These are phyloP conservation scores for Geodia barretti DNA, from an alignment of 37 sponge, comb jelly and placozoan species.

Conservation along the genomic window DNA sequence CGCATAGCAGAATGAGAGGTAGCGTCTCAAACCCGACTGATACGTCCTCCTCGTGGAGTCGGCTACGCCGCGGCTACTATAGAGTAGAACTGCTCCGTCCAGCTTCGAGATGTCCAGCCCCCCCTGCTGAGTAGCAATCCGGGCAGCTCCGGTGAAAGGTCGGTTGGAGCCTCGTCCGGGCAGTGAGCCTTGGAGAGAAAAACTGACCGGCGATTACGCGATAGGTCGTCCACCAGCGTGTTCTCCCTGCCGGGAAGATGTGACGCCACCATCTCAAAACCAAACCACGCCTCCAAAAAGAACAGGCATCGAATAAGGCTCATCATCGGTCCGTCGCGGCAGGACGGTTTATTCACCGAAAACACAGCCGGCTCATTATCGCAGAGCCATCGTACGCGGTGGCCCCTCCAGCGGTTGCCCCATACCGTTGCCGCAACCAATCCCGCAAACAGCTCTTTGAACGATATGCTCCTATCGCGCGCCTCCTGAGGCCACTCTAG, in stretches of 20 bases:
- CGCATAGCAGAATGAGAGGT: slow-evolving; percentile 26
- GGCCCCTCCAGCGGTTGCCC: slow-evolving; percentile 8
- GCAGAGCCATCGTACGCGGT: neutral
- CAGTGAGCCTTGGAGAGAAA: slow-evolving; percentile 1
- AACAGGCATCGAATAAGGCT: slow-evolving; percentile 31
- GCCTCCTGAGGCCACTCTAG: slow-evolving; percentile 38
- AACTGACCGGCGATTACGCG: slow-evolving; percentile 8
- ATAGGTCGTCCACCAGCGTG: slow-evolving; percentile 46
- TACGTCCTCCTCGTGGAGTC: slow-evolving; percentile 57
- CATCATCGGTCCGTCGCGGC: slow-evolving; percentile 10
- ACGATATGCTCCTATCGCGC: no score
- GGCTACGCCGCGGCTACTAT: slow-evolving; percentile 42
- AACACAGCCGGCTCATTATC: slow-evolving; percentile 49
- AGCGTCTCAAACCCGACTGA: slow-evolving; percentile 24
- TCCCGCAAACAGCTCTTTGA: slow-evolving; percentile 52
- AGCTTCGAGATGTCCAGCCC: slow-evolving; percentile 60
- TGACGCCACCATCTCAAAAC: neutral
- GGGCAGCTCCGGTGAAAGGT: neutral
- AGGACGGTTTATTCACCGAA: neutral
- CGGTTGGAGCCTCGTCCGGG: neutral
- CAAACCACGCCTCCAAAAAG: slow-evolving; percentile 34
- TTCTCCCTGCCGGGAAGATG: slow-evolving; percentile 41
- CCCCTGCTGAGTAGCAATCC: slow-evolving; percentile 25
- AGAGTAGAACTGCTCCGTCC: slow-evolving; percentile 48
- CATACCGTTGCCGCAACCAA: slow-evolving; percentile 37